Base-by-base conservation (phyloP, 1,140 invertebrate species). In the Ruditapes philippinarum region DNA sequence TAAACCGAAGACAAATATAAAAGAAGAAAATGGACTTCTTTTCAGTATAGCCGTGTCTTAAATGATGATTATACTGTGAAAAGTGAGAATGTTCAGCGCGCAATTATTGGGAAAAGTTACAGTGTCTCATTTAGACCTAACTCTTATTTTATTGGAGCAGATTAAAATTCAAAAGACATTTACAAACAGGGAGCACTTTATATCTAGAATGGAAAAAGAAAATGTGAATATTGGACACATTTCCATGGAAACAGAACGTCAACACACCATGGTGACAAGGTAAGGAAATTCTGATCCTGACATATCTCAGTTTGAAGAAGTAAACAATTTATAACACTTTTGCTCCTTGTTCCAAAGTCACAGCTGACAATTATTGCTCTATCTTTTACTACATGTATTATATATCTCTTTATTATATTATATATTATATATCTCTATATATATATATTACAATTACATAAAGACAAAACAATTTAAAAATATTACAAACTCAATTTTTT, bases 221-320 rank as follows among this genome's bases (percentile, higher is more conserved):
- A 81, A 19, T 25, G 19, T 17, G 28, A 81, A 81, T 81, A 81
- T 81, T 81, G 79, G 60, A 81, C 42, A 62, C 25, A 54, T 81
- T 81, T 42, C 79, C 54, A 81, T 81, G 79, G 54, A 54, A 81
- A 81, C 79, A 62, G 51, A 57, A 62, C 38, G 79, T 81, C 79
- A 81, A 81, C 79, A n/a, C 36, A 25, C 36, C 54, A 65, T 54
- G 45, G 45, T 78, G 74, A 78, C 74, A 78, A 78, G 74, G 74
- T 78, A 78, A 78, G 74, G 33, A 11, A 70, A 78, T 11, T 78
- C 74, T 78, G 74, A 9, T 31, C 1, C 25, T 78, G 74, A 78
- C 74, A 70, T 9, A 17, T 38, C 57, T 28, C 7, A 62, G n/a
- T n/a, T n/a, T n/a, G n/a, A n/a, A n/a, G n/a, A n/a, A n/a, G n/a